These are phyloP conservation scores for Sphaerodactylus townsendi DNA, from an alignment of 2,113 vertebrate species.

Conservation along the genomic window DNA sequence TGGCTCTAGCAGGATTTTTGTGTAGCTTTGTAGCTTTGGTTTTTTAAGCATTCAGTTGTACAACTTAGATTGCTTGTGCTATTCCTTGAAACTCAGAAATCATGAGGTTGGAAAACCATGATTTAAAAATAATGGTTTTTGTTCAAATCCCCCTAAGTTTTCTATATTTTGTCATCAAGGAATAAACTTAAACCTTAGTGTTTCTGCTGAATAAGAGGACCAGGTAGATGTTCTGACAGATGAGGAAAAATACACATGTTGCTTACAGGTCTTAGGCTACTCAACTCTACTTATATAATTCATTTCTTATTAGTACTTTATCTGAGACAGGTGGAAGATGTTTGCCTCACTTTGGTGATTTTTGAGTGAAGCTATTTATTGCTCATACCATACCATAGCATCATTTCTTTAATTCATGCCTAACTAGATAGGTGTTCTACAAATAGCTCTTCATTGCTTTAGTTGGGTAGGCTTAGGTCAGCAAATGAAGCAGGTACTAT, in stretches of 20 bases:
- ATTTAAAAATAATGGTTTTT: background rate
- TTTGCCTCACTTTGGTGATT: background rate
- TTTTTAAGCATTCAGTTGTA: background rate
- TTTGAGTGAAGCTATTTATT: background rate
- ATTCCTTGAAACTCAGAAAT: background rate
- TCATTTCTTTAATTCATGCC: background rate
- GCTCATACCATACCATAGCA: background rate
- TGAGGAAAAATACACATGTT: background rate
- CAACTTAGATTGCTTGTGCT: background rate
- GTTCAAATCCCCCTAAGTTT: background rate
- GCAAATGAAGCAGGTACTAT: no score
- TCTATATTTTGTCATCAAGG: background rate
- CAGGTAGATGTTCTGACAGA: background rate
- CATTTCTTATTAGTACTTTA: background rate
- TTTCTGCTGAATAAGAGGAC: background rate
- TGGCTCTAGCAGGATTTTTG: no score
- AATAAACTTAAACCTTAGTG: background rate
- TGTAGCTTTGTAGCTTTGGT: no score
- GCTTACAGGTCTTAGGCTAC: background rate
- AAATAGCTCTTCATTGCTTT: background rate
- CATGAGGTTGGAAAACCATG: background rate
- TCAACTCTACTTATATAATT: background rate
- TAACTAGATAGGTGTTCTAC: background rate
- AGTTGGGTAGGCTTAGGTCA: rapidly evolving
- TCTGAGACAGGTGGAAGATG: background rate